Evolutionary conservation across 2,797 vertebrate genomes (phyloP).

Genomic region (Tympanoctomys barrerae): DNA sequence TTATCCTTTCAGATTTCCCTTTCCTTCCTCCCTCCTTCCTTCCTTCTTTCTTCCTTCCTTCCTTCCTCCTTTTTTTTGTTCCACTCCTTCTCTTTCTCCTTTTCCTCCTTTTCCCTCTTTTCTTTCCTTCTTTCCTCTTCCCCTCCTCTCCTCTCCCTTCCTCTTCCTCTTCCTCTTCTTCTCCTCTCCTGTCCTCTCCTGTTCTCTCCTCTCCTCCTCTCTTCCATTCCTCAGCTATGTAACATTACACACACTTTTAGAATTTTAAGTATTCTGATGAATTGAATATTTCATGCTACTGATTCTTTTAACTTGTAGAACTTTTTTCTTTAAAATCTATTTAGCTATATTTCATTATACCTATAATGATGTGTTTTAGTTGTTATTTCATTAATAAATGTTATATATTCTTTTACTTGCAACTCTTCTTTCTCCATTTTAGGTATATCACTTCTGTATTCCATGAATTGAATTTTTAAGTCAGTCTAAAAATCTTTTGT

Average conservation of each 20-base stretch:
- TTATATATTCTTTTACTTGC: background rate
- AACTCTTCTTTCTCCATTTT: background rate
- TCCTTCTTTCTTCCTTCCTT: background rate
- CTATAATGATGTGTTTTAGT: background rate
- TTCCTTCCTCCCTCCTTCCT: background rate
- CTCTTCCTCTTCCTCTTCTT: no score
- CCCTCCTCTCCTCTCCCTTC: no score
- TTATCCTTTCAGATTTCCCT: background rate
- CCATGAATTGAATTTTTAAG: background rate
- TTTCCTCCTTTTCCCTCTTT: no score
- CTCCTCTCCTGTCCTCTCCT: background rate
- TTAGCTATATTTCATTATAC: background rate
- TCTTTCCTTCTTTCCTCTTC: background rate
- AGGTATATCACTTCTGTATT: background rate
- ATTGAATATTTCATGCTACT: background rate
- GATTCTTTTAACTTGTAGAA: background rate
- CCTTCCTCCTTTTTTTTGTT: no score
- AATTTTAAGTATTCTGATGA: background rate
- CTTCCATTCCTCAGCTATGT: background rate
- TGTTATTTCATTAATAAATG: background rate
- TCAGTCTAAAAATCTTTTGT: background rate
- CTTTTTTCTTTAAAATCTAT: background rate
- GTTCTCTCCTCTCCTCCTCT: background rate
- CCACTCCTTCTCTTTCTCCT: no score
- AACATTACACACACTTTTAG: conserved; percentile 43